Evolutionary conservation across 1,140 invertebrate species (phyloP), one percentile per base, ranked within the genome.

Genomic region (Pachyrhynchus sulphureomaculatus): DNA sequence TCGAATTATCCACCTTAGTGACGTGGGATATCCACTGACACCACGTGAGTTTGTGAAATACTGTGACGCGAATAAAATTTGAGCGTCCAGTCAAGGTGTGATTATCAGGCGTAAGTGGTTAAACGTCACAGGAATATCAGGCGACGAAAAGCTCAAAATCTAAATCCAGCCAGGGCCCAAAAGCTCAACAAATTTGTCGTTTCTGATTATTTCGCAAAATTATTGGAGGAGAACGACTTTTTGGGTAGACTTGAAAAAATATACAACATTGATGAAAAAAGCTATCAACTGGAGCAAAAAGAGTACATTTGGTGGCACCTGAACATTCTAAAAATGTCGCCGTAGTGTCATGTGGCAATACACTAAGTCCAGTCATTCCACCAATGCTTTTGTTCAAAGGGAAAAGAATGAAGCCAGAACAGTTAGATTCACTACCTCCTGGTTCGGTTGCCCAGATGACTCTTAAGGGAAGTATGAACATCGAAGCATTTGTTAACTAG

Each of bases 241-340:
- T 42, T 56, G 20, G 52, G 71, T 49, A 59, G 60, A 44, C 71
- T 72, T 26, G 51, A 71, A 21, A 60, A 42, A 10, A 72, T 78
- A 20, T 77, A 66, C 56, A 78, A 78, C 54, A 68, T 78, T 55
- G 77, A 78, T 66, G 76, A 79, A 65, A 79, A 78, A 53, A 75
- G 72, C 1, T 75, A 75, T 58, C 64, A 68, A 1, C 45, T 78
- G 68, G 69, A 6, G 41, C 56, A 8, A 70, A 68, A 65, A 62
- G 65, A 53, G 70, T 75, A 37, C 72, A 73, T 67, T 41, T 68
- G 36, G 33, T 69, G 8, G 68, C 66, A 9, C 49, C 51, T n/a
- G 69, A 77, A 68, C 70, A 76, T 51, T 68, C 55, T 42, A 66
- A 74, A 64, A 76, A 69, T 51, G 68, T 75, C 12, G 77, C 71